Base-by-base conservation (phyloP, 2,888 invertebrate species). In the Drosophila sordidapex region DNA sequence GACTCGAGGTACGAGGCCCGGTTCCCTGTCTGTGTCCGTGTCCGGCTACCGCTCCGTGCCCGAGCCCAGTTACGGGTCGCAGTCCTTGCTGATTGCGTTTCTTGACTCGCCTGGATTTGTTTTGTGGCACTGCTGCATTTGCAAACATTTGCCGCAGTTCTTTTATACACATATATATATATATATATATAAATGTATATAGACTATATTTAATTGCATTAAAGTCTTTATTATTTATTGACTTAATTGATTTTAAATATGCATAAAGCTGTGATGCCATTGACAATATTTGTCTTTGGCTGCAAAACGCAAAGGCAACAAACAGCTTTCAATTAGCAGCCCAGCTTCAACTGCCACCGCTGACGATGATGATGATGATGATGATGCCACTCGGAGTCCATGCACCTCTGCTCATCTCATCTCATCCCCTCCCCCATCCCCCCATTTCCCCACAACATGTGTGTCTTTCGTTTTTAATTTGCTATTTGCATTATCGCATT, bases 171-270 rank as follows among this genome's bases (percentile, higher is more conserved):
- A 36, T 2, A 1, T 13, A 27, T 13, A 21, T 53, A 18, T 18
- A 38, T 54, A 27, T 25, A 76, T 83, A 83, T 54, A 27, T 25
- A 76, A 82, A 83, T 27, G 15, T 40, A 21, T 29, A 56, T 27
- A 76, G 46, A 46, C 46, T 83, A 86, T 87, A 86, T 87, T 89
- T 83, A 91, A 91, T 87, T 85, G 87, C 83, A 91, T 90, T 91
- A 85, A 87, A 79, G 71, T 71, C 82, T 76, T 82, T 90, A 85
- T 89, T 82, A 82, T 90, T 87, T 89, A 90, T 87, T 90, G 88
- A 91, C 90, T 91, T 92, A 91, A 91, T 91, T 91, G 91, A 91
- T 91, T 91, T 91, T 91, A 91, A 91, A 91, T 91, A 91, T 91
- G 91, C 90, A 91, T 87, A 84, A 90, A 90, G 78, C 84, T 83